Base-by-base conservation (phyloP, 2,888 invertebrate species). In the Deilephila porcellus region DNA sequence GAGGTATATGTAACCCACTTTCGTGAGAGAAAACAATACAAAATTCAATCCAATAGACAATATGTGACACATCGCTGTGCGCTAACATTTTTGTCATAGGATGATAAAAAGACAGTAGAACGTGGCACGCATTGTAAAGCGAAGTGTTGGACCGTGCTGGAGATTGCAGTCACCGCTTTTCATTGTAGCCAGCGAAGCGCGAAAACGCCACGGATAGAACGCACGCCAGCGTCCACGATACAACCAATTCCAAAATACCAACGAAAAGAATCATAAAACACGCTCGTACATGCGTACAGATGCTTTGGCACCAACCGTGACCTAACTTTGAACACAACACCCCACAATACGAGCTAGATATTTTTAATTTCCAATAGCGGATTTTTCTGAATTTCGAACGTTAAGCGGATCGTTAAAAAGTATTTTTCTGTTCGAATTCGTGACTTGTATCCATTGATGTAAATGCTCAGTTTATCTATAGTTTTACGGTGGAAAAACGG, bases 131-230 rank as follows among this genome's bases (percentile, higher is more conserved):
- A 79, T 76, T 78, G 79, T 78, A 80, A 83, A 82, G 81, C 78
- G 85, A 86, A 88, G 91, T 90, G 89, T 89, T 91, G 87, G 85
- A 85, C 82, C 89, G 90, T 89, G 82, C 79, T 74, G 81, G 86
- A 90, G 87, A 90, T 88, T 88, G 90, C 86, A 85, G 85, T 84
- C 88, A 84, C 84, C 82, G 86, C 86, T 87, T 88, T 91, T 90
- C 90, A 91, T 78, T 87, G 82, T 81, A 82, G 78, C 81, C 90
- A 90, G 77, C 82, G 85, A 79, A 86, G 85, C 90, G 90, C 73
- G 89, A 90, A 90, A 90, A 89, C 80, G 83, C 80, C 25, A 72
- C 70, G 60, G 62, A 53, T 72, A 70, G 52, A 71, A 71, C 64
- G 34, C 64, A 25, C 34, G 37, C 59, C n/a, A 8, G 25, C 17